Evolutionary conservation across 1,140 invertebrate species (phyloP).

Genomic region (Gonatopus flavifemur): DNA sequence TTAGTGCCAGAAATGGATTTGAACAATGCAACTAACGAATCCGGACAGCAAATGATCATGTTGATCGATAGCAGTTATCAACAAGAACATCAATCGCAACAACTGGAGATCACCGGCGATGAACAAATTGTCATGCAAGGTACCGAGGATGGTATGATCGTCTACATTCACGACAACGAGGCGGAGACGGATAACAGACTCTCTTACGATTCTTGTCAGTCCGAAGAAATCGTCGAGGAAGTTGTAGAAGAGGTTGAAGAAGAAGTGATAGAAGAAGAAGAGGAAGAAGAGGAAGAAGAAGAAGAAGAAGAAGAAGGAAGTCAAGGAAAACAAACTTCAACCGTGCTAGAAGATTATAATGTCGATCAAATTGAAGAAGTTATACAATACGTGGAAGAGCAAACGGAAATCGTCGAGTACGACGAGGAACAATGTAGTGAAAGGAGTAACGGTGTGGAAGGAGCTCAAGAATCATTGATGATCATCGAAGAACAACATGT

Average conservation of each 20-base stretch:
- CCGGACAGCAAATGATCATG: conserved; percentile 50
- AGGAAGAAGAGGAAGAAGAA: conserved; percentile 16
- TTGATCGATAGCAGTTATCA: conserved; percentile 44
- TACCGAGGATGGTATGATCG: conserved; percentile 45
- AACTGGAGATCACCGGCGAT: conserved; percentile 37
- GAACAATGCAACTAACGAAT: conserved; percentile 31
- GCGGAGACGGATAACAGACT: conserved; percentile 31
- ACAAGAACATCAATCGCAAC: conserved; percentile 38
- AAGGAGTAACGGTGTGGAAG: conserved; percentile 27
- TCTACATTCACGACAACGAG: conserved; percentile 49
- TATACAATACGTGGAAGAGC: conserved; percentile 53
- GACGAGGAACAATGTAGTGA: conserved; percentile 41
- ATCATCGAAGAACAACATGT: conserved; percentile 47
- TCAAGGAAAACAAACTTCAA: conserved; percentile 14
- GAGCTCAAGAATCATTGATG: conserved; percentile 39
- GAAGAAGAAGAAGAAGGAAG: conserved; percentile 12
- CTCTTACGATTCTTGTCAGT: conserved; percentile 34
- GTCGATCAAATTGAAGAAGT: conserved; percentile 43
- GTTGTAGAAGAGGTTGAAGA: conserved; percentile 34
- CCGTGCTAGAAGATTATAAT: conserved; percentile 22
- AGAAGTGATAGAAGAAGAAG: conserved; percentile 34
- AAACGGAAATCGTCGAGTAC: conserved; percentile 54
- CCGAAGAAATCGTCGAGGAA: conserved; percentile 26
- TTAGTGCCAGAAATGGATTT: conserved; percentile 36
- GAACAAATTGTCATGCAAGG: conserved; percentile 49